phyloP scores from a whole-genome alignment of 2,888 invertebrate species.

The Gryllus longicercus region DNA sequence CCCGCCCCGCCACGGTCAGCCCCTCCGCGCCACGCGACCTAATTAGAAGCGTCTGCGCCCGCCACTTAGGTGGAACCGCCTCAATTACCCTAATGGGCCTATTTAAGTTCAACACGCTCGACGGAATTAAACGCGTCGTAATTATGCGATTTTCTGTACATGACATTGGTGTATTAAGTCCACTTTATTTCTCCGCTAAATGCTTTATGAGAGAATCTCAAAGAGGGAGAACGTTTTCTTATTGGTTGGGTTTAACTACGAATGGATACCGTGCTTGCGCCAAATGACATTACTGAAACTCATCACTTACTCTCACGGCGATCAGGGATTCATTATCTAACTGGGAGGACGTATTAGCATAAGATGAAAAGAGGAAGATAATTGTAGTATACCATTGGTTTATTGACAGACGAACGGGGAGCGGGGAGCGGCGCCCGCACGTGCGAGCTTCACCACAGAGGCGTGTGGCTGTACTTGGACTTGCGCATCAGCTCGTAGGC shows the following conservation, averaged over 20 bases:
- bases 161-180: background rate
- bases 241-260: too few species aligned
- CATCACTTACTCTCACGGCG: too few species aligned
- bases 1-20: background rate
- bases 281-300: too few species aligned
- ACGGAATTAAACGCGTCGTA: background rate
- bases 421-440: too few species aligned
- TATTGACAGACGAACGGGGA: too few species aligned
- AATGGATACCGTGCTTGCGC: too few species aligned
- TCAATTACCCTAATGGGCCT: background rate
- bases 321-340: too few species aligned
- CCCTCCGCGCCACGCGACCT: slow-evolving; percentile 5
- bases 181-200: background rate
- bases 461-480: background rate
- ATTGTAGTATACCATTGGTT: too few species aligned
- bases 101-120: background rate
- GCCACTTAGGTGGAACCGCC: background rate
- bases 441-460: background rate
- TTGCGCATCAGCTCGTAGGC: background rate
- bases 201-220: background rate
- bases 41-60: background rate
- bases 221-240: too few species aligned
- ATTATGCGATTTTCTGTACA: slow-evolving; percentile 6
- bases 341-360: too few species aligned
- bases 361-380: too few species aligned